Conservation (phyloP, 2,113 vertebrate genomes). For the Periophthalmodon schlosseri region DNA sequence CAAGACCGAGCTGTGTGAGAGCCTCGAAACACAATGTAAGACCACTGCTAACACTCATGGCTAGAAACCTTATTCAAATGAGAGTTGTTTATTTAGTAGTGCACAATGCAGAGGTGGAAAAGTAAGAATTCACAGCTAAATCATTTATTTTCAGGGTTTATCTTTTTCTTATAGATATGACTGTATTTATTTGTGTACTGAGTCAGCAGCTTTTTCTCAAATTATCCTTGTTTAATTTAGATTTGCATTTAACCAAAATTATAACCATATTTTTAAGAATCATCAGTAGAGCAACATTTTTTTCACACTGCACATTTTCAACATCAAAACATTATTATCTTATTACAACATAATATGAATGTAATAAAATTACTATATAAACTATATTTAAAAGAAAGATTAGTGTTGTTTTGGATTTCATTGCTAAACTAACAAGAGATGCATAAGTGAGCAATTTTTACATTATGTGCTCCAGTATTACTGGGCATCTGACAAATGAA, state of each 20-base stretch:
- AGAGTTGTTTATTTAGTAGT: constrained; percentile 19
- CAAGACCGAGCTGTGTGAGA: constrained; percentile 96
- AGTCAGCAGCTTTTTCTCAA: no score
- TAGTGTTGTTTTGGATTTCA: not conserved
- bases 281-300: no score
- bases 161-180: not conserved
- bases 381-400: no score
- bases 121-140: not conserved
- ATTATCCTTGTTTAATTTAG: no score
- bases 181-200: no score
- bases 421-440: not conserved
- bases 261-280: no score
- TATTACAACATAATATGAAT: no score
- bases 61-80: not conserved
- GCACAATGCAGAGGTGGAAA: not conserved
- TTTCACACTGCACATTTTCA: no score
- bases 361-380: no score
- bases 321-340: no score
- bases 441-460: not conserved
- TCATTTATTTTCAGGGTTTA: not conserved
- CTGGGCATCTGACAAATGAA: constrained; percentile 17
- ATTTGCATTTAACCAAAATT: no score
- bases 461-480: not conserved
- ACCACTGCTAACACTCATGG: constrained; percentile 18
- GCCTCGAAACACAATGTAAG: constrained; percentile 93